Evolutionary conservation across 2,888 invertebrate species (phyloP), one percentile per base, ranked within the genome.

Genomic region (Steinernema carpocapsae): DNA sequence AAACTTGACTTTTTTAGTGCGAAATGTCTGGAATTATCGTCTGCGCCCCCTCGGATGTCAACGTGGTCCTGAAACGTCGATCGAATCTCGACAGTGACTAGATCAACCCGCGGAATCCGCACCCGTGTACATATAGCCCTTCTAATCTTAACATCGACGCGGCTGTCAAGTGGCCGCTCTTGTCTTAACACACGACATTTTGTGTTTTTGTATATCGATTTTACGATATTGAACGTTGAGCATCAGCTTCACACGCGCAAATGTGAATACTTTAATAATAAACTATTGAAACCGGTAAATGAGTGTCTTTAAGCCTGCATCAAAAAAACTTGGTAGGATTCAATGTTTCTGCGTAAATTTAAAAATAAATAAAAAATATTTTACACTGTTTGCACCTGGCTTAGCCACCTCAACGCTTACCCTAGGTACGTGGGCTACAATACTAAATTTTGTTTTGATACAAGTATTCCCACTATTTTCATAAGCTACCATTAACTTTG

Each of bases 181-280:
- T 17, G 64, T 26, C 37, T 64, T 64, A 64, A 64, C 64, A 64
- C 64, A 64, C 64, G 64, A 64, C 32, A 29, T 6, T 17, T 26
- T 17, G 64, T 64, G 64, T 64, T 32, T 64, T 26, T 64, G 64
- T 64, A 64, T 64, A 64, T 64, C 64, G 64, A 64, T 64, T 64
- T 64, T 64, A 64, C 64, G 64, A 64, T 64, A 64, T 64, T 64
- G 64, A 64, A 1, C 64, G 1, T 52, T 19, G 24, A 52, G 24
- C 37, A 37, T 37, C 4, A 37, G 37, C 37, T 37, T 37, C 37
- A 37, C 24, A 22, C 12, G 52, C 52, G 19, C 52, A 52, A 52
- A 22, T 52, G 24, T 52, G 48, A 52, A 52, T 52, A 52, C 37
- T 10, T 37, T 37, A 37, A 37, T 37, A 37, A 37, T 37, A 37